These are phyloP conservation scores for Andrena cerasifolii DNA, from an alignment of 1,140 invertebrate genomes.

Conservation along the genomic window DNA sequence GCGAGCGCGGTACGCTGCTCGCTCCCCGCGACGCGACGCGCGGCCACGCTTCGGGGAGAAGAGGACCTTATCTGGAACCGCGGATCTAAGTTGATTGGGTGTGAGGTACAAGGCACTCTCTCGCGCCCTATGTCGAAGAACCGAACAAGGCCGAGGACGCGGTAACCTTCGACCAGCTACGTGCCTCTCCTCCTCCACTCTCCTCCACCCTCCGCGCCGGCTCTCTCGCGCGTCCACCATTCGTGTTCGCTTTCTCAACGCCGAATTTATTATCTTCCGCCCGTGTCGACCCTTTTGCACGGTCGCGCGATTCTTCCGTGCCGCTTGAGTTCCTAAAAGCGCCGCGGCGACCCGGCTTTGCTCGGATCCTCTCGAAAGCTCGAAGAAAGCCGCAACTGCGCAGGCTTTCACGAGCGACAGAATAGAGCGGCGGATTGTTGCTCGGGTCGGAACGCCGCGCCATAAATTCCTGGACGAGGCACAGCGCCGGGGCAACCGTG, in stretches of 20 bases:
- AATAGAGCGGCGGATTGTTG: background rate
- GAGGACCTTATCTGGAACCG: slow-evolving; percentile 75
- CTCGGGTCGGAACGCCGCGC: background rate
- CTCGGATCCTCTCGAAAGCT: background rate
- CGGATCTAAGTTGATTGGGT: slow-evolving; percentile 81
- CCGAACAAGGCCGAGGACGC: slow-evolving; percentile 64
- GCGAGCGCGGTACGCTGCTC: background rate
- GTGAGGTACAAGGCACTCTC: slow-evolving; percentile 79
- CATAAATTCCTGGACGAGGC: slow-evolving; percentile 13
- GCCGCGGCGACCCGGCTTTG: background rate
- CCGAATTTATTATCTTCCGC: slow-evolving; percentile 25
- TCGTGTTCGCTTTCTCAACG: slow-evolving; percentile 29
- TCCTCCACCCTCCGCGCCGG: background rate
- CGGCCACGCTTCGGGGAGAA: slow-evolving; percentile 10
- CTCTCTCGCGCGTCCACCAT: too few species aligned
- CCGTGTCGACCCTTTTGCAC: background rate
- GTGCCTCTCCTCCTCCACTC: background rate
- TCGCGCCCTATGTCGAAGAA: slow-evolving; percentile 71
- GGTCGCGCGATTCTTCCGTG: background rate
- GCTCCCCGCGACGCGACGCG: background rate
- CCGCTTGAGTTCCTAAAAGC: background rate
- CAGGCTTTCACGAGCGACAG: background rate
- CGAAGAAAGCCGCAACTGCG: too few species aligned
- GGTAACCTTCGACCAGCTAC: slow-evolving; percentile 66
- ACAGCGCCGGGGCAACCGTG: background rate